Evolutionary conservation across 2,113 vertebrate species (phyloP), one percentile per base, ranked within the genome.

Genomic region (Hydropotes inermis): DNA sequence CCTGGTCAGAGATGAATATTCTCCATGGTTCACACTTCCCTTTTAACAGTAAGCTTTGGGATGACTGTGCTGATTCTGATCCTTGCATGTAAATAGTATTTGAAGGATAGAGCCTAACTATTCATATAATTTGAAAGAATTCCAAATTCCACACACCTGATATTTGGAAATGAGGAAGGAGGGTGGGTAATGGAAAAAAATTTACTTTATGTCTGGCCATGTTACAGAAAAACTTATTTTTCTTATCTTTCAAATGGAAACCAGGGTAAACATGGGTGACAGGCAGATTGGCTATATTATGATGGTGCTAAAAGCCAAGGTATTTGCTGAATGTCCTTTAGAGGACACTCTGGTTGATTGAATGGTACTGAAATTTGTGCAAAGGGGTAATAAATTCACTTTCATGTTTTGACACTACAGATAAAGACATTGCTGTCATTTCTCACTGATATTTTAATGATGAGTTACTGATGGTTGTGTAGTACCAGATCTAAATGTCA

Each of bases 81-180:
- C 27, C 4, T 93, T n/a, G 33, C 84, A 87, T 67, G 23, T 96
- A 89, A 95, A 95, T 92, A 88, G 89, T 96, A 84, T 88, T 88
- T 43, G 17, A 94, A 97, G 39, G 47, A 76, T 64, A 92, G 33
- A 97, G 78, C 84, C 78, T 43, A 93, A 94, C 91, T 87, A 52
- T 93, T 64, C 39, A 87, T 25, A 11, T n/a, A 33, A 74, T 74
- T 60, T 6, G 7, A 92, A 97, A 84, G 87, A 90, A 93, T 89
- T 91, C 43, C 57, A 87, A 57, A 79, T 39, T 60, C 7, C 55
- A 11, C 17, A 47, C 33, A 36, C 28, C 13, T 58, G 15, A 52
- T 61, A 60, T 45, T 39, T 50, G 23, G 27, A 52, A 13, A 28
- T 78, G 12, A 28, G 16, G 10, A 28, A 11, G 13, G 4, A 54